Evolutionary conservation across 2,888 invertebrate species (phyloP).

Genomic region (Aphodius granarius): DNA sequence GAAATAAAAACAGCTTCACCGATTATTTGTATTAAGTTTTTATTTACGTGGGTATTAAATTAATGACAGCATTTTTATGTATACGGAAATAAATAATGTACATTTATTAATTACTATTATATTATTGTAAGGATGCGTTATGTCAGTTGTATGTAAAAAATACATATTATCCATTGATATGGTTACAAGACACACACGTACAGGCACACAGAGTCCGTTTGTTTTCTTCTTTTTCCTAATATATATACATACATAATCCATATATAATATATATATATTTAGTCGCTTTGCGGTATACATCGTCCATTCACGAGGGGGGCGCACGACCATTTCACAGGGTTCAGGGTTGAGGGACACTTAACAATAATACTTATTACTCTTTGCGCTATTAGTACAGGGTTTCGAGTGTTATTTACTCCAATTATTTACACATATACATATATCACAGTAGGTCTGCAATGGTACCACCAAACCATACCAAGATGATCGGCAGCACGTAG

Average conservation of each 20-base stretch:
- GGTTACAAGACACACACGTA: constrained; percentile 31
- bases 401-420: constrained; percentile 6
- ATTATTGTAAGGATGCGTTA: constrained; percentile 25
- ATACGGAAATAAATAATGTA: constrained; percentile 30
- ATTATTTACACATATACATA: constrained; percentile 34
- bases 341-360: constrained; percentile 26
- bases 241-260: constrained; percentile 2
- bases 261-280: constrained; percentile 2
- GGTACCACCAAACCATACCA: constrained; percentile 84
- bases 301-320: constrained; percentile 9
- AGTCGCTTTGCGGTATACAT: constrained; percentile 8
- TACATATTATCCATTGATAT: constrained; percentile 27
- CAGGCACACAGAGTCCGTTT: constrained; percentile 29
- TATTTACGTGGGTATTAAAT: not conserved
- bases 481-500: constrained; percentile 78
- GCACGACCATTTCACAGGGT: not conserved
- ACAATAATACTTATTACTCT: constrained; percentile 6
- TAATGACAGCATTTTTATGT: not conserved
- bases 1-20: not conserved
- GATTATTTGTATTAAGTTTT: not conserved
- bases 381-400: constrained; percentile 7
- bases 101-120: constrained; percentile 22
- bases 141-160: constrained; percentile 26
- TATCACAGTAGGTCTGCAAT: constrained; percentile 83
- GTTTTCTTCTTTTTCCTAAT: constrained; percentile 17